Evolutionary conservation across 2,113 vertebrate genomes (phyloP).

Genomic region (Phaethornis superciliosus): DNA sequence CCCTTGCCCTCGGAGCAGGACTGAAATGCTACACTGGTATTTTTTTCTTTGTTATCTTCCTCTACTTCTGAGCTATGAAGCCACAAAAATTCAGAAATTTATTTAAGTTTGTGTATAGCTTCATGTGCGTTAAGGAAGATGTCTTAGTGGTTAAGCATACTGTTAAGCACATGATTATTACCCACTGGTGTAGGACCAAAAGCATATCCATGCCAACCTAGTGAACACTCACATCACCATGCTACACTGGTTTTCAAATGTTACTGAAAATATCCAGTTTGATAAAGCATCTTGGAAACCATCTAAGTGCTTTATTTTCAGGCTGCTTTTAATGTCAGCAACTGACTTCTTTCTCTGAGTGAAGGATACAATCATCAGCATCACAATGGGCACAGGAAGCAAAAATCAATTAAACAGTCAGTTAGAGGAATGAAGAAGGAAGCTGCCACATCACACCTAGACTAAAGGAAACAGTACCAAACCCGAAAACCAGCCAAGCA

Average conservation of each 20-base stretch:
- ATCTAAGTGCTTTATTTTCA: not conserved
- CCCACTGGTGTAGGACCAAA: not conserved
- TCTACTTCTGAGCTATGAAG: not conserved
- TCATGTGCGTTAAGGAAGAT: not conserved
- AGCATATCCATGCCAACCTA: not conserved
- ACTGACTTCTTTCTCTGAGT: not conserved
- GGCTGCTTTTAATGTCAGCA: not conserved
- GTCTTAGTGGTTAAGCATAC: not conserved
- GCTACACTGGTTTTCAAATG: not conserved
- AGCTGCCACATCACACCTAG: not conserved
- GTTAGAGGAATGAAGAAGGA: not conserved
- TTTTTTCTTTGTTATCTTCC: not conserved
- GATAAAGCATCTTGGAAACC: not conserved
- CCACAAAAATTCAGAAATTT: not conserved
- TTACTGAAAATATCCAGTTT: not conserved
- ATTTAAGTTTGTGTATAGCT: not conserved
- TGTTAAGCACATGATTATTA: not conserved
- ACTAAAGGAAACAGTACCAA: not conserved
- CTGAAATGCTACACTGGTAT: not conserved
- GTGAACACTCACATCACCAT: not conserved
- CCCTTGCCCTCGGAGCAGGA: not conserved
- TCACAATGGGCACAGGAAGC: not conserved
- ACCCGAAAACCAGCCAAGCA: not conserved
- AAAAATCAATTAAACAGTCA: not conserved
- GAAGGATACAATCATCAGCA: not conserved